Percentiles rank a stretch among this genome's conserved stretches.
Evolutionary conservation across 2,113 vertebrate genomes (phyloP).

Genomic region (Grammomys dolichurus): DNA sequence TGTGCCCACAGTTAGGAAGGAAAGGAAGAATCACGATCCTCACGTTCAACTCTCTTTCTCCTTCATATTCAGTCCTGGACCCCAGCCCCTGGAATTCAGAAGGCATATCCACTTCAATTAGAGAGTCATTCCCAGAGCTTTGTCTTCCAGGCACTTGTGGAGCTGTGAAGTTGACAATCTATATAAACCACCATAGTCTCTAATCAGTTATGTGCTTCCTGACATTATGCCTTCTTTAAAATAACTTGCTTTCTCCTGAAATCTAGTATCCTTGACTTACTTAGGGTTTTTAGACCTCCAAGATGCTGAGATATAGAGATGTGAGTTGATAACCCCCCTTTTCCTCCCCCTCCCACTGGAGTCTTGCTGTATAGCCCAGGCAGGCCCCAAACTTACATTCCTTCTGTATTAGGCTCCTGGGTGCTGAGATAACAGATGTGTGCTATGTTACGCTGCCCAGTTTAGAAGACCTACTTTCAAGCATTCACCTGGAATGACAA

Average conservation of each 20-base stretch:
- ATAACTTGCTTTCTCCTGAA: not conserved
- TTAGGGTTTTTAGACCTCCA: not conserved
- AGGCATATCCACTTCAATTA: not conserved
- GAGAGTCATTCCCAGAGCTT: not conserved
- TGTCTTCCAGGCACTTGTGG: not conserved
- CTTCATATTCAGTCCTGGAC: not conserved
- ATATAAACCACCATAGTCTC: not conserved
- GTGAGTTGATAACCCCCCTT: not conserved
- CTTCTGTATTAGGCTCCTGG: not conserved
- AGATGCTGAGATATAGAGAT: not conserved
- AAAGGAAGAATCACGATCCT: not conserved
- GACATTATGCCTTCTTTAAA: not conserved
- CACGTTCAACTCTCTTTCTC: not conserved
- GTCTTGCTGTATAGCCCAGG: not conserved
- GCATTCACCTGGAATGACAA: constrained; percentile 22
- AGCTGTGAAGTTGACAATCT: no score
- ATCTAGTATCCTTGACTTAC: not conserved
- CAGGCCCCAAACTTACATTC: not conserved
- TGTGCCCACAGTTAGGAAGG: not conserved
- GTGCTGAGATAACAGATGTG: not conserved
- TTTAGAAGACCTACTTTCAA: constrained; percentile 25
- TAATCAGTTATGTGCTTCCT: not conserved
- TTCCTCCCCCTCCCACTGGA: not conserved
- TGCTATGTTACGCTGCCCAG: not conserved
- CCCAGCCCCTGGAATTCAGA: not conserved